A percentile compares a stretch with the other conserved stretches of the same genome.
Conservation (phyloP, 1,140 invertebrate genomes). For the Helicoverpa armigera region DNA sequence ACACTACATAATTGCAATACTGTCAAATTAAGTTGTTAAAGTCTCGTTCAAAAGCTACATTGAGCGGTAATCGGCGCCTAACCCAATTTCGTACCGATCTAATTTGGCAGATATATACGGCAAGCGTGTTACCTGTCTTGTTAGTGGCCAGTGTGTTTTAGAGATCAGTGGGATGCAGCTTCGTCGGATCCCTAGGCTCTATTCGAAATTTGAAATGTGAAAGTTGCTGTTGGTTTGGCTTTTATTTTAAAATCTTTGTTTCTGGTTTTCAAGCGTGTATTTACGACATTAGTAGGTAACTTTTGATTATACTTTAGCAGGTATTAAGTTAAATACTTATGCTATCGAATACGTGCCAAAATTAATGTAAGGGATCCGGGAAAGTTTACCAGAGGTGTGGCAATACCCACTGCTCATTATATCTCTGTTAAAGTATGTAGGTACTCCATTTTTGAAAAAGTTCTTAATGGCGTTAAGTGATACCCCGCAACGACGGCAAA, state of each 20-base stretch:
- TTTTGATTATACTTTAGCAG: too few relatives aligned
- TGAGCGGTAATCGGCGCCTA: conserved; percentile 13
- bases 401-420: too few relatives aligned
- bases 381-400: too few relatives aligned
- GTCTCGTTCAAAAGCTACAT: conserved; percentile 12
- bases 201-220: neutral
- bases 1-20: neutral
- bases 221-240: too few relatives aligned
- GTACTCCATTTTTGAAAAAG: too few relatives aligned
- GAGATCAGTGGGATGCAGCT: conserved; percentile 5
- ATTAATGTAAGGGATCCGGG: too few relatives aligned
- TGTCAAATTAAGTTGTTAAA: conserved; percentile 12
- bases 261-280: neutral
- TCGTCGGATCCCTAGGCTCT: conserved; percentile 6
- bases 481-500: too few relatives aligned
- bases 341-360: too few relatives aligned
- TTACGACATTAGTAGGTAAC: too few relatives aligned
- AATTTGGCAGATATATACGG: conserved; percentile 33
- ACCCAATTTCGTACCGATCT: conserved; percentile 13
- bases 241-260: neutral
- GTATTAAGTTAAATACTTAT: too few relatives aligned
- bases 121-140: conserved; percentile 33
- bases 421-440: too few relatives aligned
- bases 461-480: too few relatives aligned
- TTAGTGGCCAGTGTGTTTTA: conserved; percentile 4